Percentiles rank a stretch among this genome's conserved stretches.
phyloP scores from a whole-genome alignment of 2,888 invertebrate species.

The Cantharis rustica region DNA sequence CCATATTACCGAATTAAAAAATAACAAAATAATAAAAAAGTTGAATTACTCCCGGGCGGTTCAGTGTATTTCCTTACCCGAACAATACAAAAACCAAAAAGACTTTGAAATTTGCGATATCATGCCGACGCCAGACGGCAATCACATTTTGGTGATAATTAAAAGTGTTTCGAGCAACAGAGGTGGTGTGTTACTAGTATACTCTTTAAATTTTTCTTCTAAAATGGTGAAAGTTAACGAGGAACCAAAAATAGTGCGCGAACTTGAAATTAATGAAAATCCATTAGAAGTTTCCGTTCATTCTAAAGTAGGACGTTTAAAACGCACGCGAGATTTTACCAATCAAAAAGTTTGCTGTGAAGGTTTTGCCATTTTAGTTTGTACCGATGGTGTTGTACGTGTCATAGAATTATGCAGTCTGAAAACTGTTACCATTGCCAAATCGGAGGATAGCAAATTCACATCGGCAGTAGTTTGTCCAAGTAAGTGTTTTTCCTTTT shows the following conservation, averaged over 20 bases:
- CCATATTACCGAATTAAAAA: conserved; percentile 54
- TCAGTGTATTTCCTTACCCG: conserved; percentile 64
- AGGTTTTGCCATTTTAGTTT: conserved; percentile 74
- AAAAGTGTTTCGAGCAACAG: conserved; percentile 41
- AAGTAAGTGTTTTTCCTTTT: conserved; percentile 59
- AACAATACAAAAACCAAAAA: conserved; percentile 57
- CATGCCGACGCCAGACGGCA: conserved; percentile 70
- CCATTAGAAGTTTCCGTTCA: conserved; percentile 73
- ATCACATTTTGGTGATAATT: conserved; percentile 68
- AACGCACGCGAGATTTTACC: conserved; percentile 17
- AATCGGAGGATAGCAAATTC: conserved; percentile 72
- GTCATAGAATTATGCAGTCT: conserved; percentile 75
- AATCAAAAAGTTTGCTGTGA: conserved; percentile 46
- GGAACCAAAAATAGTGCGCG: conserved; percentile 65
- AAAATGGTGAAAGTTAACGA: conserved; percentile 62
- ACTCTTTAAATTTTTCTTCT: conserved; percentile 59
- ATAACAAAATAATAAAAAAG: conserved; percentile 47
- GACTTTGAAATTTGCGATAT: conserved; percentile 66
- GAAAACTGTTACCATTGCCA: conserved; percentile 69
- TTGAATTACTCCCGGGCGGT: conserved; percentile 58
- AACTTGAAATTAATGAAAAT: conserved; percentile 67
- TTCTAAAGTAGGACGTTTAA: conserved; percentile 58
- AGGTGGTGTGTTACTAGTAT: conserved; percentile 61
- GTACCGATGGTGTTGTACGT: conserved; percentile 75
- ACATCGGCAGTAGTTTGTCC: conserved; percentile 85